A percentile compares a stretch with the other conserved stretches of the same genome.
phyloP scores from a whole-genome alignment of 2,888 invertebrate genomes.

The Cremastinae sp. region DNA sequence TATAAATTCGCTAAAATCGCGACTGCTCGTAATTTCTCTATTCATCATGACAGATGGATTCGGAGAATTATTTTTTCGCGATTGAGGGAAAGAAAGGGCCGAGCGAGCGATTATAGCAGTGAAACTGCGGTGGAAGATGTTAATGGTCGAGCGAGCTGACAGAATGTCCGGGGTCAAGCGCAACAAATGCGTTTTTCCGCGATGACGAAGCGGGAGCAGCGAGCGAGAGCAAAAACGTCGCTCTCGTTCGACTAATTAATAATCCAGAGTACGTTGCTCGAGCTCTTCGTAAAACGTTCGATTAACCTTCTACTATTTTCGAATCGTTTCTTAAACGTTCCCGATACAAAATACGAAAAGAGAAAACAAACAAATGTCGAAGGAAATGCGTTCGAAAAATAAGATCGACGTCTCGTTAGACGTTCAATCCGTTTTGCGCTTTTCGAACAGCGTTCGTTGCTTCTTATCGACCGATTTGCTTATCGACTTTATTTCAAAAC shows the following conservation, averaged over 20 bases:
- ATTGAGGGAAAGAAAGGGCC: no score
- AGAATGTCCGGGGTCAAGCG: constrained; percentile 9
- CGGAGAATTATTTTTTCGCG: no score
- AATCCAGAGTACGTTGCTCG: constrained; percentile 28
- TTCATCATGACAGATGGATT: no score
- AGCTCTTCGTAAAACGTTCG: constrained; percentile 10
- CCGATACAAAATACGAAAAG: constrained; percentile 8
- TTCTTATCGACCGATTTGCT: background rate
- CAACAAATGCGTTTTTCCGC: constrained; percentile 33
- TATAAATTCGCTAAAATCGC: no score
- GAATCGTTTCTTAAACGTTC: constrained; percentile 16
- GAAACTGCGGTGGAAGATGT: no score
- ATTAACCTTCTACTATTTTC: constrained; percentile 23
- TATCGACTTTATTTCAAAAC: background rate
- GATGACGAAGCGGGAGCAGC: constrained; percentile 45
- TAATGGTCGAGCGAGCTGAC: no score
- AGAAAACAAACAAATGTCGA: constrained; percentile 2
- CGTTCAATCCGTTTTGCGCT: no score
- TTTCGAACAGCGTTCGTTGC: no score
- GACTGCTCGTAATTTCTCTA: no score
- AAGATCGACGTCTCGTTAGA: no score
- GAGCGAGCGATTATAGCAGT: no score
- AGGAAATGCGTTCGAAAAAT: background rate
- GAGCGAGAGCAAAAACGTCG: constrained; percentile 18
- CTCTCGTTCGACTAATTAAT: constrained; percentile 29